phyloP scores from a whole-genome alignment of 2,113 vertebrate genomes.

The Toxostoma redivivum region DNA sequence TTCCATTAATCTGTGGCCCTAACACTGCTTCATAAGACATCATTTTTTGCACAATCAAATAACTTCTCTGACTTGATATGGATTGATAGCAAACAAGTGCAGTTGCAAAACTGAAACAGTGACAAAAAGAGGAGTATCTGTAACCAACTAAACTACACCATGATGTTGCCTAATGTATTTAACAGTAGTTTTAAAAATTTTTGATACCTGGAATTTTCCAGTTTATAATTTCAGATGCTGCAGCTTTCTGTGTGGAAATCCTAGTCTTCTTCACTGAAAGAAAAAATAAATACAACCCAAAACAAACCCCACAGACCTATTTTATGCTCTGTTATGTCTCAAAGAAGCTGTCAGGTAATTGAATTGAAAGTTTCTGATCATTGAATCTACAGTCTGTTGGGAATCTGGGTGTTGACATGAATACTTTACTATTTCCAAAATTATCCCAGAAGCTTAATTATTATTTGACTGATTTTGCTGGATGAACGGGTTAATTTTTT shows the following conservation, averaged over 20 bases:
- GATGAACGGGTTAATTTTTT: background rate
- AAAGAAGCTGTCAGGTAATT: background rate
- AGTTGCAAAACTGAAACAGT: background rate
- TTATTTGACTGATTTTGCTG: background rate
- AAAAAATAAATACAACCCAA: background rate
- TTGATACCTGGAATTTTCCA: background rate
- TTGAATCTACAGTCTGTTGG: background rate
- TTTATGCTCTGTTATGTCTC: background rate
- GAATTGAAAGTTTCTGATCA: background rate
- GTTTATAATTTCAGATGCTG: background rate
- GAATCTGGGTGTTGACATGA: background rate
- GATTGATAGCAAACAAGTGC: background rate
- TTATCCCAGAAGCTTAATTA: background rate
- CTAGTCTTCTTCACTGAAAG: background rate
- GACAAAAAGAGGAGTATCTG: background rate
- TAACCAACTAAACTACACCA: background rate
- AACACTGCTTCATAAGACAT: background rate
- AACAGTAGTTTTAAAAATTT: background rate
- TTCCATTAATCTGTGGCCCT: background rate
- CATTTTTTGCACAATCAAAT: background rate
- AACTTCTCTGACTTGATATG: background rate
- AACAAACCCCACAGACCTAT: background rate
- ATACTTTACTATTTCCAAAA: background rate
- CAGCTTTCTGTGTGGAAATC: background rate
- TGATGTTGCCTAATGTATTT: background rate